These are phyloP conservation scores for Muscicapa striata DNA, from an alignment of 2,797 vertebrate genomes.

Conservation along the genomic window DNA sequence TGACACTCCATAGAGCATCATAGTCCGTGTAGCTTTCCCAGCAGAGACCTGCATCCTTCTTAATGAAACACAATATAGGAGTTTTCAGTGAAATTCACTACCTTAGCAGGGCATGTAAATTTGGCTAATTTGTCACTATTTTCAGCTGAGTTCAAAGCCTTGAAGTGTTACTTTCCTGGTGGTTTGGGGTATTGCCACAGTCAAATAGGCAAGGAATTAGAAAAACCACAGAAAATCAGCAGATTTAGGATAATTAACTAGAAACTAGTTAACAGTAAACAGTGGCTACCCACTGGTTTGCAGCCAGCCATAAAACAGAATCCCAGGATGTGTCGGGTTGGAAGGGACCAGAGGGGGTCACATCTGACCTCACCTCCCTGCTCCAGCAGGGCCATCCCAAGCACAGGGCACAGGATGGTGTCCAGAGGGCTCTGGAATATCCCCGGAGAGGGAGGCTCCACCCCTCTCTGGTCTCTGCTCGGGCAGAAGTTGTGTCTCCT, in stretches of 20 bases:
- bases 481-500: background rate
- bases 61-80: background rate
- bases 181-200: background rate
- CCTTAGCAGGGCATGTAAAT: background rate
- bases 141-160: background rate
- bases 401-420: background rate
- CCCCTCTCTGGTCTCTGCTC: accelerated
- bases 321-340: background rate
- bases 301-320: background rate
- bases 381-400: background rate
- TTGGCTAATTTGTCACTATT: accelerated
- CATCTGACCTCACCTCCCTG: background rate
- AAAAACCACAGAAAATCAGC: background rate
- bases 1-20: background rate
- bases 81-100: background rate
- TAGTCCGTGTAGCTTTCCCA: background rate
- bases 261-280: background rate
- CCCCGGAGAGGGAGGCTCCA: background rate
- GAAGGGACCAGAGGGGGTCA: background rate
- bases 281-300: background rate
- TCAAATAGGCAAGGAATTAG: background rate
- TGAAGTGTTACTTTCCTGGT: accelerated
- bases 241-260: background rate
- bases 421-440: background rate
- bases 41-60: background rate